Conservation (phyloP, 2,113 vertebrate species). For the Gnathonemus longibarbis region DNA sequence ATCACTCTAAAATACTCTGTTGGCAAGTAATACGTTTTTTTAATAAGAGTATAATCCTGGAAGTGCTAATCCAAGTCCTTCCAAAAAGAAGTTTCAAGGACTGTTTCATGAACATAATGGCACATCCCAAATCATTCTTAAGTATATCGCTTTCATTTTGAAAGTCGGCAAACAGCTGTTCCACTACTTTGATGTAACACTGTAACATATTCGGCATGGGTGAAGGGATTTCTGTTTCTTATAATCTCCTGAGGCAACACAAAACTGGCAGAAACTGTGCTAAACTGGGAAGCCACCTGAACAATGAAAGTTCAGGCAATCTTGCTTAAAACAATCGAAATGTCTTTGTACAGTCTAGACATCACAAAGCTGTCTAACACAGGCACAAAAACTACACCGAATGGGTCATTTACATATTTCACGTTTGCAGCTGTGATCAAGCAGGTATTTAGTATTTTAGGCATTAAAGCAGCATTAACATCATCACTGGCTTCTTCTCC, state of each 20-base stretch:
- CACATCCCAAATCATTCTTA: not conserved
- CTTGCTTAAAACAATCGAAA: not conserved
- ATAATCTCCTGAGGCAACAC: not conserved
- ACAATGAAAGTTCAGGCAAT: not conserved
- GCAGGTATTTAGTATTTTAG: not conserved
- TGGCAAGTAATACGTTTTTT: not conserved
- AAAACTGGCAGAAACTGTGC: not conserved
- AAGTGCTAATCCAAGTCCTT: no score
- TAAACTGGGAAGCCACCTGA: not conserved
- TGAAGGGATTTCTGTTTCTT: not conserved
- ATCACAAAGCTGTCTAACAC: not conserved
- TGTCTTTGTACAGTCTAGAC: not conserved
- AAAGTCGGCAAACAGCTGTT: not conserved
- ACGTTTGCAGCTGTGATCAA: not conserved
- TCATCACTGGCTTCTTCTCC: not conserved
- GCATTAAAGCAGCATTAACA: not conserved
- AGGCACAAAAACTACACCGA: not conserved
- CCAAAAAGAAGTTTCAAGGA: not conserved
- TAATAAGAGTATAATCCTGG: no score
- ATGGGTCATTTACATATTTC: not conserved
- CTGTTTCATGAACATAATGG: not conserved
- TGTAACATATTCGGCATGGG: not conserved
- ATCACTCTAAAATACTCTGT: no score
- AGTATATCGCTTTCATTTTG: not conserved
- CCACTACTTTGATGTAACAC: not conserved